Evolutionary conservation across 1,140 invertebrate species (phyloP), one percentile per base, ranked within the genome.

Genomic region (Ectropis grisescens): DNA sequence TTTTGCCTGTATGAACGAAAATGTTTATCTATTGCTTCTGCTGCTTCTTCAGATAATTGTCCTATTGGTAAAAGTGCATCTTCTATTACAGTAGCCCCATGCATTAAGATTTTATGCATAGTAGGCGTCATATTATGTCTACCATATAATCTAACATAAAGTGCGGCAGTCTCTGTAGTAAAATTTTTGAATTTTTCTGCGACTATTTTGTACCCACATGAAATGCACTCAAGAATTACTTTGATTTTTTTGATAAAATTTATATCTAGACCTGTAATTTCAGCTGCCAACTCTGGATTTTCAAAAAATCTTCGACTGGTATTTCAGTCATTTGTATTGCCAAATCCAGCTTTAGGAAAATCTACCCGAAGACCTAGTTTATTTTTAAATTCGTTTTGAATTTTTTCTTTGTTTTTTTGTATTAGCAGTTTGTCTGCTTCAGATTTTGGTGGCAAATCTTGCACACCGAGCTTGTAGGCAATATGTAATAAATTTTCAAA

Each of bases 401-500:
- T 72, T 37, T 55, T 25, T 27, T 28, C 29, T 59, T 71, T 70
- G 33, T 28, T 53, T 19, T 47, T 2, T 37, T 44, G 28, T 10
- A 37, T 44, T 32, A 54, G 12, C 10, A 34, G n/a, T 44, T 53
- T 43, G 29, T 59, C 58, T n/a, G 52, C 40, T n/a, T 53, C 39
- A 10, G 31, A 22, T 25, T 44, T 11, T 9, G 24, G 19, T 38
- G 45, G 15, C 42, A 36, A 43, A 56, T 69, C 60, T 48, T 57
- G 49, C 9, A 62, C 25, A 10, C 37, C 32, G 9, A 68, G 29
- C 41, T 55, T 67, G 37, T 76, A 68, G 9, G 55, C 38, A 31
- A 76, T 13, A 38, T 74, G 59, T 11, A 78, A 33, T 13, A 71
- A 29, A 32, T 30, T 58, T 45, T 80, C 64, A 46, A 78, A 78